Percentiles rank a stretch among this genome's conserved stretches.
Conservation (phyloP, 2,888 invertebrate species). For the Stenotaenia linearis region DNA sequence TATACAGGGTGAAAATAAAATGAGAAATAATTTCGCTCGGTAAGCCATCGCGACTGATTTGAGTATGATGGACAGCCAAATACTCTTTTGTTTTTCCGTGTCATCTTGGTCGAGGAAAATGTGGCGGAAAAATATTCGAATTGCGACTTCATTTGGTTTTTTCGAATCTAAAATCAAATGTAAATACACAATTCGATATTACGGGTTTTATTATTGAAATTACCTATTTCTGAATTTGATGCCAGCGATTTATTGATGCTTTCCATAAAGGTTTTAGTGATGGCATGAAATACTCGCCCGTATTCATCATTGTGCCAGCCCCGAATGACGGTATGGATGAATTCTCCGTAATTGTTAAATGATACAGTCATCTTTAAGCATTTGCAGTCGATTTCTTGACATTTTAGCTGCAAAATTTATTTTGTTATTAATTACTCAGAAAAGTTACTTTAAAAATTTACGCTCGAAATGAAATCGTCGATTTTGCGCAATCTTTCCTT, state of each 20-base stretch:
- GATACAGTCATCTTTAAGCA: constrained; percentile 40
- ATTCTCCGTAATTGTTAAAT: constrained; percentile 45
- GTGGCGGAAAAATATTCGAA: constrained; percentile 44
- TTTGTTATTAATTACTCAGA: neutral
- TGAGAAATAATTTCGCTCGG: constrained; percentile 45
- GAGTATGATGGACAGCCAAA: constrained; percentile 46
- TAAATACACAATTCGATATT: neutral
- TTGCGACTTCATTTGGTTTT: constrained; percentile 37
- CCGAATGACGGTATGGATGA: constrained; percentile 47
- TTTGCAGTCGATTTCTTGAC: neutral
- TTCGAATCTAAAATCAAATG: constrained; percentile 39
- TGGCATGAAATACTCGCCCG: constrained; percentile 43
- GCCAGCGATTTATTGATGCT: neutral
- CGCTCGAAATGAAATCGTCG: neutral
- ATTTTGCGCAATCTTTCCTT: neutral
- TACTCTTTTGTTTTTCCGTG: neutral
- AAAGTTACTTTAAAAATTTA: neutral
- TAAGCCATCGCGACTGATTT: constrained; percentile 46
- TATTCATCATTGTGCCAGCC: constrained; percentile 49
- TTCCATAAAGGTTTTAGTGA: constrained; percentile 39
- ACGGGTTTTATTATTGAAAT: neutral
- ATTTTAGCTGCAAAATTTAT: neutral
- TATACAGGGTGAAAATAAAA: constrained; percentile 45
- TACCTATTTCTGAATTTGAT: neutral
- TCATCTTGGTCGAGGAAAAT: constrained; percentile 44